Conservation (phyloP, 2,797 vertebrate genomes). For the Pipistrellus nathusii region DNA sequence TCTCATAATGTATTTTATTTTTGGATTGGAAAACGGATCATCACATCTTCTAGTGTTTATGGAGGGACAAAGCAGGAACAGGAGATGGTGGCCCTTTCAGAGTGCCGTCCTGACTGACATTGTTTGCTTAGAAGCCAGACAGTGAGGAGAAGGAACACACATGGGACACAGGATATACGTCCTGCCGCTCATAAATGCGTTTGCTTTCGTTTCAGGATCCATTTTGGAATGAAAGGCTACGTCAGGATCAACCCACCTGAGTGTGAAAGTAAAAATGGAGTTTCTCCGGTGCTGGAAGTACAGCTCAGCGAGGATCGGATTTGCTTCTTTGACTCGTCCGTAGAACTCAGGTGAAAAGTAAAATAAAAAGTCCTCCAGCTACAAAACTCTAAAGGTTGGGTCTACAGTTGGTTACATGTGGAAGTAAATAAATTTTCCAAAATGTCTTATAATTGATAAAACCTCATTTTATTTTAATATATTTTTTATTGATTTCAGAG, state of each 20-base stretch:
- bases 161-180: not conserved
- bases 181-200: constrained; percentile 28
- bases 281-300: constrained; percentile 89
- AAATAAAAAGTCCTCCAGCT: not conserved
- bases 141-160: not conserved
- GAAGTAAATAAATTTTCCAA: not conserved
- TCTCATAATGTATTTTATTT: constrained; percentile 50
- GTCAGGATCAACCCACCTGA: constrained; percentile 91
- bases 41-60: not conserved
- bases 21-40: constrained; percentile 12
- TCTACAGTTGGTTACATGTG: not conserved
- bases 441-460: not conserved
- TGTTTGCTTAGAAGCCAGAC: not conserved
- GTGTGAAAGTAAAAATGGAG: constrained; percentile 84
- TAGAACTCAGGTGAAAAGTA: constrained; percentile 92
- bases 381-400: not conserved
- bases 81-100: not conserved
- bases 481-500: no score
- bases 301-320: constrained; percentile 91
- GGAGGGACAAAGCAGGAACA: not conserved
- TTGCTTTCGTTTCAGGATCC: constrained; percentile 90
- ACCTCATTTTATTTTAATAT: not conserved
- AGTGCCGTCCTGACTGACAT: not conserved
- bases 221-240: constrained; percentile 98
- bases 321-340: constrained; percentile 93